Evolutionary conservation across 2,797 vertebrate species (phyloP).

Genomic region (Leuciscus waleckii): DNA sequence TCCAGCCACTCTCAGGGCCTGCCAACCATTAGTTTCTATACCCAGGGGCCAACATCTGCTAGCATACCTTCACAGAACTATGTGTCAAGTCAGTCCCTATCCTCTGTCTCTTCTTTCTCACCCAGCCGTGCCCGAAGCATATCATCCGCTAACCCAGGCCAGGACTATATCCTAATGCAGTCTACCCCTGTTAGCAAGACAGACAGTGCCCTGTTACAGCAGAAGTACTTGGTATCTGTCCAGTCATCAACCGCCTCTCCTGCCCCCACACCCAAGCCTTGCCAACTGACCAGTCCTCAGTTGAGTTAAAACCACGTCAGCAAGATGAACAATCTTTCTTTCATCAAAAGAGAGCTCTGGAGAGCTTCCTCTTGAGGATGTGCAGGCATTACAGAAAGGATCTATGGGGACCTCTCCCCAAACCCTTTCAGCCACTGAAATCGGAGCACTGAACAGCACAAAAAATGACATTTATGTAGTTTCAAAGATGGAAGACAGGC

Average conservation of each 20-base stretch:
- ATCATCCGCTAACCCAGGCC: conserved; percentile 82
- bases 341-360: conserved; percentile 79
- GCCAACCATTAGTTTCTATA: conserved; percentile 88
- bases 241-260: conserved; percentile 84
- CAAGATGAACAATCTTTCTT: conserved; percentile 82
- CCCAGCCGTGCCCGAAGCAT: conserved; percentile 83
- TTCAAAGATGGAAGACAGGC: conserved; percentile 92
- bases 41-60: conserved; percentile 86
- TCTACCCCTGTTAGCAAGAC: conserved; percentile 82
- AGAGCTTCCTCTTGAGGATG: conserved; percentile 88
- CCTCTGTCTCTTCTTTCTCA: conserved; percentile 85
- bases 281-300: conserved; percentile 84
- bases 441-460: conserved; percentile 79
- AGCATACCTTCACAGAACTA: conserved; percentile 88
- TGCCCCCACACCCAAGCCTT: conserved; percentile 84
- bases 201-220: conserved; percentile 84
- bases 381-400: conserved; percentile 86
- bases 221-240: conserved; percentile 87
- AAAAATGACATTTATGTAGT: conserved; percentile 83
- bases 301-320: conserved; percentile 88
- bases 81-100: conserved; percentile 86
- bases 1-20: conserved; percentile 92
- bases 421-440: conserved; percentile 79
- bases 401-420: conserved; percentile 83
- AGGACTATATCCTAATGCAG: conserved; percentile 88